Evolutionary conservation across 2,113 vertebrate genomes (phyloP).

Genomic region (Oceanodroma tethys): DNA sequence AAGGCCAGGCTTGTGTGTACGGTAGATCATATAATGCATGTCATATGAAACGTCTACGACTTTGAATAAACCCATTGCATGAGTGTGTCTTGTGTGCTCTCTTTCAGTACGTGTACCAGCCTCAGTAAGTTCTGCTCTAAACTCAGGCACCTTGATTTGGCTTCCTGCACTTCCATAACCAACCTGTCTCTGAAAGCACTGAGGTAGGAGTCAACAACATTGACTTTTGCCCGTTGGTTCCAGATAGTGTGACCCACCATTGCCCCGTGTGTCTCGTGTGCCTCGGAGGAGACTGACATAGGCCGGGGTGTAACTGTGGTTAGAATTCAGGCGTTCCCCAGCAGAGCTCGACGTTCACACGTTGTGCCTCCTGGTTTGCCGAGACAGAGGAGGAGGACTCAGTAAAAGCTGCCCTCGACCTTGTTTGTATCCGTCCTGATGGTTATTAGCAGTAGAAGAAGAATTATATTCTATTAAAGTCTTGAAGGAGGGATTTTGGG

Average conservation of each 20-base stretch:
- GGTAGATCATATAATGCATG: not conserved
- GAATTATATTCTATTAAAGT: not conserved
- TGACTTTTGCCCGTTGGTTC: not conserved
- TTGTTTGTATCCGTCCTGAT: not conserved
- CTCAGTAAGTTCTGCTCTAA: slow-evolving; percentile 99
- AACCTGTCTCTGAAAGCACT: slow-evolving; percentile 98
- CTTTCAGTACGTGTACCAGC: slow-evolving; percentile 91
- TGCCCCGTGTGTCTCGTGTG: fast-evolving
- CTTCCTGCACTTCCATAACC: slow-evolving; percentile 97
- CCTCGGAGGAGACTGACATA: not conserved
- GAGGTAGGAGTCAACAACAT: slow-evolving; percentile 72
- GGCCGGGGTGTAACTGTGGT: not conserved
- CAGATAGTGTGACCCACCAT: fast-evolving
- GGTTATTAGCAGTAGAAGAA: not conserved
- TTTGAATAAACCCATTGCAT: fast-evolving
- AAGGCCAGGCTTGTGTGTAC: fast-evolving
- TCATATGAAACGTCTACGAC: fast-evolving
- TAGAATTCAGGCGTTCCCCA: not conserved
- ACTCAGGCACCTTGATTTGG: slow-evolving; percentile 93
- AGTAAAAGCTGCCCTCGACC: not conserved
- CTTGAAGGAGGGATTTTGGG: not conserved
- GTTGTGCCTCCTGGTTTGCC: not conserved
- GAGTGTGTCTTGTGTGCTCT: not conserved
- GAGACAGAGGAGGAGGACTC: not conserved
- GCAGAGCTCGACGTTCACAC: not conserved